Base-by-base conservation (phyloP, 2,797 vertebrate genomes). In the Phataginus tricuspis region DNA sequence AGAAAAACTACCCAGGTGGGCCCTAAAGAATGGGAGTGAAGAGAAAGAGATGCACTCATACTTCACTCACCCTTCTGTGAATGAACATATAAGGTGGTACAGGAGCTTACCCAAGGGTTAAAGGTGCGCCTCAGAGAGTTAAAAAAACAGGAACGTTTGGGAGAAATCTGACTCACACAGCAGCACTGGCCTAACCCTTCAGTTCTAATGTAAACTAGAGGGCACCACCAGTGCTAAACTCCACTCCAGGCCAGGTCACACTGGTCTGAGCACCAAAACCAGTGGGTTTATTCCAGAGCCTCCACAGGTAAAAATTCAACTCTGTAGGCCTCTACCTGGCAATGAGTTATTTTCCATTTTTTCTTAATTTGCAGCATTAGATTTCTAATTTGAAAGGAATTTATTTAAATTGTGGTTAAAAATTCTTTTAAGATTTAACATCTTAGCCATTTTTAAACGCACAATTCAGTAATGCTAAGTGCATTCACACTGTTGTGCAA, bases 331-430 rank as follows among this genome's bases (percentile, higher is more conserved):
- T 93, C 66, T 42, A 74, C 61, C 49, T 45, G 61, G 59, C 75
- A 64, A 25, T 11, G 21, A 72, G n/a, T 68, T 66, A 34, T 78
- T 93, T 97, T 75, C 37, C 78, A 77, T 5, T 84, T 34, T 72
- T 49, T 51, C 71, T 83, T 85, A 80, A 94, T 86, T 71, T 86
- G 39, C 51, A 90, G 68, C 42, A 95, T 61, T 77, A 59, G 4
- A 25, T 80, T 61, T 92, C 74, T 55, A 45, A 84, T 61, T 84
- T 83, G 16, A 85, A 91, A 75, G 66, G 31, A 79, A 49, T 19
- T 59, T 63, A 9, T 51, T 1, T 91, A 75, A 78, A 69, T 57
- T 51, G 27, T 93, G 72, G 49, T 83, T 94, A 91, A 55, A 86
- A 90, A 72, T 14, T 49, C 49, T 49, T 57, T 29, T 80, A 74